Conservation (phyloP, 2,888 invertebrate genomes). For the Tigriopus californicus region DNA sequence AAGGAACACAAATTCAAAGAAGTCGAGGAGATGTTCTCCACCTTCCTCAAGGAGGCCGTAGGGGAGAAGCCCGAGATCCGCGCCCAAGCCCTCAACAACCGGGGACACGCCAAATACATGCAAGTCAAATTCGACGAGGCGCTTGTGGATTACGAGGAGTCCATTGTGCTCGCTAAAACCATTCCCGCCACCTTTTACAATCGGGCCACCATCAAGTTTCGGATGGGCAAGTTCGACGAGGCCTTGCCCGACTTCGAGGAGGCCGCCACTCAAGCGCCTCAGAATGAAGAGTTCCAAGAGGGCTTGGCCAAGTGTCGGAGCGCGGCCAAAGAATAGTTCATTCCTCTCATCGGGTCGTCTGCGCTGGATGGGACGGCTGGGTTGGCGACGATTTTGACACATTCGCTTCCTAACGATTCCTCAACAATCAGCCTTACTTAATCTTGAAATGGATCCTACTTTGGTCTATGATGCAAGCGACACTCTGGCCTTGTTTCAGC, state of each 20-base stretch:
- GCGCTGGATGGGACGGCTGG: no score
- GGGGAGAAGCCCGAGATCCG: neutral
- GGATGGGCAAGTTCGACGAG: conserved; percentile 24
- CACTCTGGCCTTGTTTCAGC: no score
- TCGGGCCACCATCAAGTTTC: conserved; percentile 28
- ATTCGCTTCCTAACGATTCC: no score
- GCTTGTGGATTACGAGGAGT: conserved; percentile 25
- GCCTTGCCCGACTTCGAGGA: conserved; percentile 21
- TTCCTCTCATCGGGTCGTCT: no score
- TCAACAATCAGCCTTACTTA: no score
- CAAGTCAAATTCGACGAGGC: conserved; percentile 28
- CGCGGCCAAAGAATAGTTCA: neutral
- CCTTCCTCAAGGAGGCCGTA: conserved; percentile 2
- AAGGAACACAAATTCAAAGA: conserved; percentile 1
- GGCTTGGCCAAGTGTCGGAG: conserved; percentile 18
- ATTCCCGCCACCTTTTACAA: conserved; percentile 27
- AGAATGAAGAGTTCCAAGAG: conserved; percentile 20
- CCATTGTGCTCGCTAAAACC: conserved; percentile 22
- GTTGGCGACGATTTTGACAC: no score
- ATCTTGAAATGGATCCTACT: no score
- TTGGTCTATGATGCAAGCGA: no score
- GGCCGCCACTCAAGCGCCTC: conserved; percentile 21
- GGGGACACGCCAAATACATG: conserved; percentile 26
- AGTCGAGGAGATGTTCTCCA: conserved; percentile 6
- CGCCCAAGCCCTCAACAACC: conserved; percentile 22